phyloP scores from a whole-genome alignment of 1,140 invertebrate species.

The Frieseomelitta varia region DNA sequence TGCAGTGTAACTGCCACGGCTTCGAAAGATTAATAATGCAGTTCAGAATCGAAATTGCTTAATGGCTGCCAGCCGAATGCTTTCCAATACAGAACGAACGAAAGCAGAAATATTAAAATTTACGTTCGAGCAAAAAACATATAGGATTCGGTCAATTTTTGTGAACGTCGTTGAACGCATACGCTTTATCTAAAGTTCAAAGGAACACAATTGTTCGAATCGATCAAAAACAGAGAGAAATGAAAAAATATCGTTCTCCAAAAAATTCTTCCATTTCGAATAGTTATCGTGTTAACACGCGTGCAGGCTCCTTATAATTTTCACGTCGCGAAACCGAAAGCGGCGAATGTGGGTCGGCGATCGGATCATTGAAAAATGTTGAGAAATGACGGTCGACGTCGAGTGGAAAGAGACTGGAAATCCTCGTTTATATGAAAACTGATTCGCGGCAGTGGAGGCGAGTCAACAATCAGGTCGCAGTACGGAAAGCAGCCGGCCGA shows the following conservation, averaged over 20 bases:
- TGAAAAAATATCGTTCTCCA: neutral
- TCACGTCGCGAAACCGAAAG: slow-evolving; percentile 7
- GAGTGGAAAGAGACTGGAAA: slow-evolving; percentile 8
- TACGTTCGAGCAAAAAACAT: neutral
- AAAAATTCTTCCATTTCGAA: neutral
- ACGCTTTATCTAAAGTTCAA: neutral
- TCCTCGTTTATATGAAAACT: slow-evolving; percentile 32
- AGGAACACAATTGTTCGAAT: too few species aligned
- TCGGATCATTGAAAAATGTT: slow-evolving; percentile 45
- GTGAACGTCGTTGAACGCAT: neutral
- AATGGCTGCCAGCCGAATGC: neutral
- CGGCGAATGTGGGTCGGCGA: slow-evolving; percentile 13
- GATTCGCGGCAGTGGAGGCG: neutral
- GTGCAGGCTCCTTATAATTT: slow-evolving; percentile 32
- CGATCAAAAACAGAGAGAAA: neutral
- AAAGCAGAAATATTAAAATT: neutral
- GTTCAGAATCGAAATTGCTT: neutral
- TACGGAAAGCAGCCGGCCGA: neutral
- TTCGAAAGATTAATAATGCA: neutral
- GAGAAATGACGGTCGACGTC: slow-evolving; percentile 21
- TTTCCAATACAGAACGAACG: neutral
- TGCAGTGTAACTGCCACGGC: neutral
- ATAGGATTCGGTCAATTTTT: neutral
- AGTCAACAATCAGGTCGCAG: neutral
- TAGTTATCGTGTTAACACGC: neutral